These are phyloP conservation scores for Hipposideros larvatus DNA, from an alignment of 2,797 vertebrate genomes.

Conservation along the genomic window DNA sequence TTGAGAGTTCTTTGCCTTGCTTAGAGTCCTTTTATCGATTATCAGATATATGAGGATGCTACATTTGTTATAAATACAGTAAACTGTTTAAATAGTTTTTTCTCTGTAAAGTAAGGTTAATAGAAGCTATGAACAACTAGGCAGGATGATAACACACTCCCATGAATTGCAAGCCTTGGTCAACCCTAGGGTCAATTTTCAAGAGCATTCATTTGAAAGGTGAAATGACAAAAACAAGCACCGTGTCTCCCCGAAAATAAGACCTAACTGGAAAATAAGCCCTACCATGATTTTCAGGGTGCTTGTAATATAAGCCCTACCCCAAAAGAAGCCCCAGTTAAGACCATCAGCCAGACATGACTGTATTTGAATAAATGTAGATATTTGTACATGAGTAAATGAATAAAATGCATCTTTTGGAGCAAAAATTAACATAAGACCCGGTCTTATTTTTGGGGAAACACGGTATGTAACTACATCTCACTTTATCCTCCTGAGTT, in stretches of 20 bases:
- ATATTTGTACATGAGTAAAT: too few relatives aligned
- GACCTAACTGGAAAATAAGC: too few relatives aligned
- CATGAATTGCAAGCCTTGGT: rapidly evolving
- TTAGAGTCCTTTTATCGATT: background rate
- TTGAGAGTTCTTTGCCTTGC: constrained; percentile 1
- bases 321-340: too few relatives aligned
- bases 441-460: too few relatives aligned
- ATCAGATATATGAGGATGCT: background rate
- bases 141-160: background rate
- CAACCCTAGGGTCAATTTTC: background rate
- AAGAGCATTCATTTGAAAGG: background rate
- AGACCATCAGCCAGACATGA: too few relatives aligned
- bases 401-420: too few relatives aligned
- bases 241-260: too few relatives aligned
- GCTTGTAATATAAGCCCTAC: too few relatives aligned
- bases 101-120: background rate
- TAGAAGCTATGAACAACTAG: background rate
- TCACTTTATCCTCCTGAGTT: background rate
- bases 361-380: too few relatives aligned
- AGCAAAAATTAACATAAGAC: too few relatives aligned
- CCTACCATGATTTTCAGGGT: too few relatives aligned
- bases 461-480: background rate
- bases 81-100: background rate
- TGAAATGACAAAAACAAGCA: too few relatives aligned
- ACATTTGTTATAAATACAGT: background rate